Evolutionary conservation across 1,140 invertebrate species (phyloP).

Genomic region (Trialeurodes vaporariorum): DNA sequence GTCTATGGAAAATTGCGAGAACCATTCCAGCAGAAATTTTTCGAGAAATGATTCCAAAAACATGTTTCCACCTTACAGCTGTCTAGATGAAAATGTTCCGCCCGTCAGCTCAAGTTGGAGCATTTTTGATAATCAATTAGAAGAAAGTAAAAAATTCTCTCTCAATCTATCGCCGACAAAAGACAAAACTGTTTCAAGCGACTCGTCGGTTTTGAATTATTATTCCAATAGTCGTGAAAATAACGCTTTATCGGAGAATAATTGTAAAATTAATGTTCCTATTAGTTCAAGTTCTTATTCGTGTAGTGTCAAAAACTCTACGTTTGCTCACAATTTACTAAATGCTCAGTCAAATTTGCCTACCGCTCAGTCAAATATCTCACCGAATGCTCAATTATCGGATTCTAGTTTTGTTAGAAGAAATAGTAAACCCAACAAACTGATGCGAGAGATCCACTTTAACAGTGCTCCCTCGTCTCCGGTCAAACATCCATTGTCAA

Average conservation of each 20-base stretch:
- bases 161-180: not conserved
- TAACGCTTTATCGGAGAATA: not conserved
- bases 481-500: constrained; percentile 17
- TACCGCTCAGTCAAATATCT: not conserved
- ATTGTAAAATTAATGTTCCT: not conserved
- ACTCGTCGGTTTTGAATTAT: not conserved
- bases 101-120: not conserved
- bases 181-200: not conserved
- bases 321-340: not conserved
- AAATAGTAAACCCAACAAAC: not conserved
- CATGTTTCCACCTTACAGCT: not conserved
- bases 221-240: not conserved
- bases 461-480: constrained; percentile 6
- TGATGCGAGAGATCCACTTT: constrained; percentile 39
- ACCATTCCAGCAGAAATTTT: not conserved
- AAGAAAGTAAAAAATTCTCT: not conserved
- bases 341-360: not conserved
- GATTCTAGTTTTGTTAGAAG: not conserved
- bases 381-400: not conserved
- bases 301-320: not conserved
- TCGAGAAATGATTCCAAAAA: not conserved
- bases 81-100: not conserved
- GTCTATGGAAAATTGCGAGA: not conserved
- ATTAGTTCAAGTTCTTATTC: not conserved
- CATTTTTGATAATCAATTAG: not conserved